Evolutionary conservation across 1,140 invertebrate species (phyloP).

Genomic region (Lerema accius): DNA sequence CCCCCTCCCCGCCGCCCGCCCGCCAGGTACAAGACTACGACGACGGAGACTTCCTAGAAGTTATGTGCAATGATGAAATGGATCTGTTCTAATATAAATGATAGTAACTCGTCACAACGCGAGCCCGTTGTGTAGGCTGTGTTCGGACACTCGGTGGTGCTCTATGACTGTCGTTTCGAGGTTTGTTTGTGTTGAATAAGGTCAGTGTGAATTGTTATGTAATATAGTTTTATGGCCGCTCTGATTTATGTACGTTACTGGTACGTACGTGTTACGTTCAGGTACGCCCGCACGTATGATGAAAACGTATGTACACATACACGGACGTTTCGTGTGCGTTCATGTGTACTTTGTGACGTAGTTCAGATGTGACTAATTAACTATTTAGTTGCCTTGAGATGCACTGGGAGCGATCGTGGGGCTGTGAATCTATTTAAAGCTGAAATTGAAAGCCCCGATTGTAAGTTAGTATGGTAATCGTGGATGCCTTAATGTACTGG

Average conservation of each 20-base stretch:
- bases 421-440: conserved; percentile 30
- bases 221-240: background rate
- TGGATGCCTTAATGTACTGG: conserved; percentile 2
- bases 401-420: conserved; percentile 17
- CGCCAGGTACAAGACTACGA: conserved; percentile 75
- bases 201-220: too few relatives aligned
- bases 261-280: too few relatives aligned
- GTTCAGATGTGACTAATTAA: too few relatives aligned
- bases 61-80: conserved; percentile 88
- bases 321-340: background rate
- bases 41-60: conserved; percentile 88
- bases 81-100: conserved; percentile 83
- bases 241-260: too few relatives aligned
- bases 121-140: background rate
- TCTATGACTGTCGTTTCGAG: background rate
- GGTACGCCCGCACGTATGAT: too few relatives aligned
- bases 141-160: background rate
- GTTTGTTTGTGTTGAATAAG: background rate
- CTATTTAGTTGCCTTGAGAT: conserved; percentile 21
- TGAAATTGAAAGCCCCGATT: conserved; percentile 13
- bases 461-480: conserved; percentile 7
- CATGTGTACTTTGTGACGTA: background rate
- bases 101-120: background rate
- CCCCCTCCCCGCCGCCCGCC: conserved; percentile 39
- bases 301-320: too few relatives aligned